Base-by-base conservation (phyloP, 2,113 vertebrate species). In the Microcebus tavaratra region DNA sequence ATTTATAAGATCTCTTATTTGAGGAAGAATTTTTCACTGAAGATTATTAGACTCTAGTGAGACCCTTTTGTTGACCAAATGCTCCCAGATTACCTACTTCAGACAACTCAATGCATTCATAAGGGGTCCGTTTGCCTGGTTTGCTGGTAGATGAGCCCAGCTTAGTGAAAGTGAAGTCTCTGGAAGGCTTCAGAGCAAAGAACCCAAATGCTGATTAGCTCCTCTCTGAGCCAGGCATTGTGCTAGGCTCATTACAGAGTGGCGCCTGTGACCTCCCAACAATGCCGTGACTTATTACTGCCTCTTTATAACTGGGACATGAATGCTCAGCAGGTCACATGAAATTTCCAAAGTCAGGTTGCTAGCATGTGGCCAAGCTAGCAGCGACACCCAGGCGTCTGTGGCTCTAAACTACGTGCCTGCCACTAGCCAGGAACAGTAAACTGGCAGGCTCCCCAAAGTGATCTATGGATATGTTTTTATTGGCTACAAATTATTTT, bases 81-180 rank as follows among this genome's bases (percentile, higher is more conserved):
- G 17, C 67, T 73, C 21, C n/a, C 20, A 10, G 2, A 65, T 80
- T 34, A 45, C 23, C 50, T 39, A 20, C 25, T 88, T 55, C 21
- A 20, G 29, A 61, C 5, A 25, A 6, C 42, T 50, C 0, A 3
- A 8, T 7, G 61, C n/a, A 3, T 86, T 42, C 39, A 1, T 1
- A 42, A 75, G 68, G 57, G 57, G 4, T 14, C 34, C 4, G 6
- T 34, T 88, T 65, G 18, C 61, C n/a, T 86, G 29, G 25, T n/a
- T 76, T 65, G 25, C 6, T 61, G 27, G 27, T 29, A 7, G 17
- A n/a, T 21, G 48, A 70, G 13, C 29, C 75, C 39, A 78, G 31
- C 45, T 25, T 39, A 15, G 57, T 53, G 67, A 55, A 91, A 50
- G 31, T 36, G 68, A 81, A 59, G 18, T 50, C 25, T 88, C 34